phyloP scores from a whole-genome alignment of 1,140 invertebrate species.

The Doryteuthis pealeii region DNA sequence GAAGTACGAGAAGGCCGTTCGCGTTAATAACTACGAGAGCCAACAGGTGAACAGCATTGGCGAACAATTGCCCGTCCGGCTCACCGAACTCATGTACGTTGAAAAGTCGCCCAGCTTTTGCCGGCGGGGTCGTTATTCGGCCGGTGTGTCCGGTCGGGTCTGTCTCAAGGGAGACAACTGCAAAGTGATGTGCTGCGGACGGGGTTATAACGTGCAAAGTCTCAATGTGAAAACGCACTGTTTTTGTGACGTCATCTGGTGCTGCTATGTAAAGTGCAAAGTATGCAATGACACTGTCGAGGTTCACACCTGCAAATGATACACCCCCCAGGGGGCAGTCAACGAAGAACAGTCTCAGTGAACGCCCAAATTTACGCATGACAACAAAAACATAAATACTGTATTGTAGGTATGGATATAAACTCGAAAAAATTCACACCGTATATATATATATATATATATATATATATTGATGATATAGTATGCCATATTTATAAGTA shows the following conservation, averaged over 20 bases:
- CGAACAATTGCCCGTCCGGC: background rate
- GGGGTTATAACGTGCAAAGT: conserved; percentile 52
- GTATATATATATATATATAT: too few relatives aligned
- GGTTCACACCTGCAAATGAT: conserved; percentile 53
- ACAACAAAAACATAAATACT: too few relatives aligned
- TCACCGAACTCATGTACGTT: conserved; percentile 80
- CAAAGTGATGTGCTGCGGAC: conserved; percentile 63
- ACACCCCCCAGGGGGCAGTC: too few relatives aligned
- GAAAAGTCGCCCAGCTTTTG: conserved; percentile 92
- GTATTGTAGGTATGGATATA: too few relatives aligned
- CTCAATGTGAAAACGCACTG: conserved; percentile 37
- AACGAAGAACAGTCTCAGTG: background rate
- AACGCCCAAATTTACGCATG: too few relatives aligned
- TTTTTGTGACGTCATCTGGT: conserved; percentile 54
- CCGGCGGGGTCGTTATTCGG: conserved; percentile 56
- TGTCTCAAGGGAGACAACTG: conserved; percentile 62
- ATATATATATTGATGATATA: too few relatives aligned
- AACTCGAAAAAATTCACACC: too few relatives aligned
- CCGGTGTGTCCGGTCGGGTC: conserved; percentile 49
- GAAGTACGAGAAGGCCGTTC: conserved; percentile 80
- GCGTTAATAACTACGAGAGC: conserved; percentile 62
- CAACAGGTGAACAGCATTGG: conserved; percentile 13
- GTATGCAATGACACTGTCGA: conserved; percentile 47
- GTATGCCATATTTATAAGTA: too few relatives aligned
- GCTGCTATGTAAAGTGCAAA: conserved; percentile 54